Evolutionary conservation across 2,888 invertebrate species (phyloP).

Genomic region (Mesorhabditis belari): DNA sequence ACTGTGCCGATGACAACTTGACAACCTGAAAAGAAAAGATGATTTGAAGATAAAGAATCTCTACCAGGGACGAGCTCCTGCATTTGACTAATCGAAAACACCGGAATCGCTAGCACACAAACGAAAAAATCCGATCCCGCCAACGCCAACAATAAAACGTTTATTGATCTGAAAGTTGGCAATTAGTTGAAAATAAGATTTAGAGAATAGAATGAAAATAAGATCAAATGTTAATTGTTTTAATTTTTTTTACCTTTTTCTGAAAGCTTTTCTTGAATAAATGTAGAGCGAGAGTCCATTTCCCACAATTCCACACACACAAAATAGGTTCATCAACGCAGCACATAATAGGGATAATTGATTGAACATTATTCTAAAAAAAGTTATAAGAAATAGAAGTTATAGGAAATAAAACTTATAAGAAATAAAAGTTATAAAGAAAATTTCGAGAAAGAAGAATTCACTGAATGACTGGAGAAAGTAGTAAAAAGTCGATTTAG

Average conservation of each 20-base stretch:
- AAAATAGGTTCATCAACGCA: constrained; percentile 7
- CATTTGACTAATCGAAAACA: constrained; percentile 38
- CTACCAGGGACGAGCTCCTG: constrained; percentile 27
- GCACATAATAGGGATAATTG: not conserved
- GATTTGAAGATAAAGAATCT: not conserved
- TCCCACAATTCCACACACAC: constrained; percentile 37
- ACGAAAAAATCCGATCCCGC: constrained; percentile 42
- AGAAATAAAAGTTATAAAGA: too few relatives aligned
- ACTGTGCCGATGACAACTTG: constrained; percentile 8
- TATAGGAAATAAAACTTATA: too few relatives aligned
- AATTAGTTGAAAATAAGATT: constrained; percentile 1
- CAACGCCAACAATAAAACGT: constrained; percentile 43
- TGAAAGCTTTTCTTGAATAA: constrained; percentile 42
- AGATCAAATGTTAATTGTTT: constrained; percentile 47
- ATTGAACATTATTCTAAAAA: too few relatives aligned
- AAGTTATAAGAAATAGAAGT: too few relatives aligned
- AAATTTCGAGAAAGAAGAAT: too few relatives aligned
- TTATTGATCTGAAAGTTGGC: constrained; percentile 31
- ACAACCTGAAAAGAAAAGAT: not conserved
- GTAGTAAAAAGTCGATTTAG: too few relatives aligned
- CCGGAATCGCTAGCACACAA: constrained; percentile 45
- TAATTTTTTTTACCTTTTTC: constrained; percentile 20
- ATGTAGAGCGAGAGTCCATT: constrained; percentile 42
- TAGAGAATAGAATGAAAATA: too few relatives aligned
- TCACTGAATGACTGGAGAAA: too few relatives aligned